phyloP scores from a whole-genome alignment of 2,888 invertebrate species.

The Branchipolynoe longqiensis region DNA sequence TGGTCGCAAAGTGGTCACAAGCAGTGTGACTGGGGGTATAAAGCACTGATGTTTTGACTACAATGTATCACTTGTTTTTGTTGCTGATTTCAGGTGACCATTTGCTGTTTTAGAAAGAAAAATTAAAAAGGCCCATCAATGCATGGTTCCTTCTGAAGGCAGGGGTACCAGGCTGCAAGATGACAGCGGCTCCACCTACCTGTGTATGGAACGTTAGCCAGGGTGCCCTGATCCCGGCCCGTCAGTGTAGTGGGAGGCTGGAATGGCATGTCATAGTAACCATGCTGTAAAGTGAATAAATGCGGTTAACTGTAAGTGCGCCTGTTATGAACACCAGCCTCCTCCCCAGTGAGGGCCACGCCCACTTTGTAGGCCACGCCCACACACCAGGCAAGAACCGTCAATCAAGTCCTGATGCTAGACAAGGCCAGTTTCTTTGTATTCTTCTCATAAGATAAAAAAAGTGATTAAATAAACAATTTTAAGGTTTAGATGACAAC shows the following conservation, averaged over 20 bases:
- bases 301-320: conserved; percentile 43
- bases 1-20: too few species aligned
- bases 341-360: neutral
- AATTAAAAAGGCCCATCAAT: too few species aligned
- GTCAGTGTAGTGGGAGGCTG: conserved; percentile 65
- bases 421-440: conserved; percentile 11
- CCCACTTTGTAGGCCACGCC: conserved; percentile 6
- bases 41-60: too few species aligned
- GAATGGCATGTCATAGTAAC: conserved; percentile 68
- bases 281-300: conserved; percentile 63
- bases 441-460: too few species aligned
- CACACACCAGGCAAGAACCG: conserved; percentile 41
- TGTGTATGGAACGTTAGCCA: conserved; percentile 77
- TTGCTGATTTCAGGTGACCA: too few species aligned
- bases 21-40: too few species aligned
- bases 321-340: conserved; percentile 53
- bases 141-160: too few species aligned
- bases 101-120: too few species aligned
- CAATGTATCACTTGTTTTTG: too few species aligned
- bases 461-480: too few species aligned
- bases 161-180: conserved; percentile 5
- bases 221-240: conserved; percentile 58
- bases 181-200: conserved; percentile 68
- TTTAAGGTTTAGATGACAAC: neutral
- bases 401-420: conserved; percentile 19